Conservation (phyloP, 2,888 invertebrate species). For the Tortricodes alternella region DNA sequence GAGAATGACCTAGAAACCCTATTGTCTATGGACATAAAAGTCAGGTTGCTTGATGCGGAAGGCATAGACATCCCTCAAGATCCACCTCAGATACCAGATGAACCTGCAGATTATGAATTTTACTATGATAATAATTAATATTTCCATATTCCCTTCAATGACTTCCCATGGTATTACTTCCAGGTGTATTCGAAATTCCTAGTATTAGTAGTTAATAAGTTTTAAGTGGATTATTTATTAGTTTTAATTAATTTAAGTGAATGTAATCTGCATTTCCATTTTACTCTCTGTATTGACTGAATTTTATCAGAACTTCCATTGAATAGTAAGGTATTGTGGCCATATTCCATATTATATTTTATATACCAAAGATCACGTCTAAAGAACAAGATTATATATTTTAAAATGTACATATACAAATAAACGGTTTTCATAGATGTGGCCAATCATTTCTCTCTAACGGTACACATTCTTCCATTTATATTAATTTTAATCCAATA, state of each 20-base stretch:
- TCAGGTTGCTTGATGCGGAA: conserved; percentile 95
- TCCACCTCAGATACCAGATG: conserved; percentile 95
- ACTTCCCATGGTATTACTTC: conserved; percentile 24
- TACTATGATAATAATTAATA: conserved; percentile 87
- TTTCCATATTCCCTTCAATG: conserved; percentile 7
- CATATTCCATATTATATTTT: conserved; percentile 74
- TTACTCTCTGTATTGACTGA: conserved; percentile 54
- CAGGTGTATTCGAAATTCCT: conserved; percentile 24
- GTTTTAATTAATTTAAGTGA: conserved; percentile 32
- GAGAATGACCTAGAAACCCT: conserved; percentile 95
- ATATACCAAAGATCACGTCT: conserved; percentile 75
- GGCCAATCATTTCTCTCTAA: conserved; percentile 12
- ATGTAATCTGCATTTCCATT: conserved; percentile 48
- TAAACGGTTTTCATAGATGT: conserved; percentile 50
- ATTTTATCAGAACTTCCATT: conserved; percentile 59
- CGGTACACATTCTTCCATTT: too few species aligned
- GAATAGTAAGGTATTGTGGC: conserved; percentile 56
- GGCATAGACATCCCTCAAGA: conserved; percentile 97
- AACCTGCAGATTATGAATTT: conserved; percentile 96
- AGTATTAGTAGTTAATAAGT: conserved; percentile 31
- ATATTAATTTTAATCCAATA: too few species aligned
- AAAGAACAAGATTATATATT: conserved; percentile 67
- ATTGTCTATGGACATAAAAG: conserved; percentile 97
- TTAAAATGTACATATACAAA: conserved; percentile 59
- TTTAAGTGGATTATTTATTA: conserved; percentile 31